A percentile compares a stretch with the other conserved stretches of the same genome.
Conservation (phyloP, 37 sponge, comb jelly and placozoan genomes). For the Ephydatia muelleri region DNA sequence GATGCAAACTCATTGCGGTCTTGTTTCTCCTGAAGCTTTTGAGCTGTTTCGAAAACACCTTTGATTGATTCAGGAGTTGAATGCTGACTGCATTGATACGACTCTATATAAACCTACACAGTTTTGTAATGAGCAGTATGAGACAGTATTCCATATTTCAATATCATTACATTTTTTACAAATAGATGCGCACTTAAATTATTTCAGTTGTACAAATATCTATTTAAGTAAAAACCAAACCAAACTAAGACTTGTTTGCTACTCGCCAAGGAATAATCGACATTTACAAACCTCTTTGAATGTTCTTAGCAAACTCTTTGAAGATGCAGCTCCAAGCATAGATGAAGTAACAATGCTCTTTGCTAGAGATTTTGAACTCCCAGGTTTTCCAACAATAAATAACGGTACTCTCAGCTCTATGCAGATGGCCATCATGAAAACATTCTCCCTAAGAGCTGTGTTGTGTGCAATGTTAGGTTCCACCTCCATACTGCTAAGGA, state of each 20-base stretch:
- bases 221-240: too few relatives aligned
- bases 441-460: constrained; percentile 70
- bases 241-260: too few relatives aligned
- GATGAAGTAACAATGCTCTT: constrained; percentile 43
- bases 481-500: constrained; percentile 47
- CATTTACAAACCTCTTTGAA: constrained; percentile 46
- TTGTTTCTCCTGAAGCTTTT: constrained; percentile 19
- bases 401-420: constrained; percentile 75
- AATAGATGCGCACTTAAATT: too few relatives aligned
- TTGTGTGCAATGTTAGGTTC: constrained; percentile 61
- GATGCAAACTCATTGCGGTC: constrained; percentile 35
- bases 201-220: too few relatives aligned
- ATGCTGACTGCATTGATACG: constrained; percentile 61
- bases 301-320: background rate
- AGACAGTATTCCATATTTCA: too few relatives aligned
- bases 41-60: constrained; percentile 32
- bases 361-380: constrained; percentile 73
- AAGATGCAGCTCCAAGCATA: constrained; percentile 43
- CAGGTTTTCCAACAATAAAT: constrained; percentile 73
- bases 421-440: constrained; percentile 81
- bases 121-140: too few relatives aligned
- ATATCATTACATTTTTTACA: too few relatives aligned
- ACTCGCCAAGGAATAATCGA: background rate
- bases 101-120: constrained; percentile 20
- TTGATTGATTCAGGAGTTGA: constrained; percentile 55